These are phyloP conservation scores for Drosophila paramelanica DNA, from an alignment of 2,888 invertebrate species.

Conservation along the genomic window DNA sequence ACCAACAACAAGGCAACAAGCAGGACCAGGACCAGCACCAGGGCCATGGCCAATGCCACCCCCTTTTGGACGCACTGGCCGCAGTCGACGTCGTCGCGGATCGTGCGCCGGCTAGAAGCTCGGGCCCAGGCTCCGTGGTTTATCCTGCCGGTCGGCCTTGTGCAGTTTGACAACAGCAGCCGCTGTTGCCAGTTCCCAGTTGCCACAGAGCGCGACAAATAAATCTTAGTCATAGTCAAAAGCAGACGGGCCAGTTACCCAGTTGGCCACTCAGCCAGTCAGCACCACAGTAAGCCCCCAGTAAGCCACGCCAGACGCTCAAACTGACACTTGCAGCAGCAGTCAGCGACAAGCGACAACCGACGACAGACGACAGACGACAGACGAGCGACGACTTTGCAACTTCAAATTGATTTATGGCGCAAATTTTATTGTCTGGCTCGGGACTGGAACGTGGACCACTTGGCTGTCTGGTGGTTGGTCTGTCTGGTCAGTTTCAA, in stretches of 20 bases:
- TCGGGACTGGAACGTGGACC: conserved; percentile 48
- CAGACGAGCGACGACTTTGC: conserved; percentile 61
- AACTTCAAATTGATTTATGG: conserved; percentile 79
- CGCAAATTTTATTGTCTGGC: conserved; percentile 77
- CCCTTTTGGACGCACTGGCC: conserved; percentile 38
- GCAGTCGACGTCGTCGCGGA: conserved; percentile 44
- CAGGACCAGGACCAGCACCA: conserved; percentile 41
- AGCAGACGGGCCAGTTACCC: conserved; percentile 47
- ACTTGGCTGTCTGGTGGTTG: conserved; percentile 40
- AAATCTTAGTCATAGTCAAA: conserved; percentile 75
- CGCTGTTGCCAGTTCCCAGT: conserved; percentile 83
- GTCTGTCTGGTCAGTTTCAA: conserved; percentile 50
- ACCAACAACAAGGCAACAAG: conserved; percentile 51
- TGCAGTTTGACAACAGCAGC: conserved; percentile 84
- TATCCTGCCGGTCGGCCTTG: conserved; percentile 83
- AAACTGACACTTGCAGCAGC: conserved; percentile 66
- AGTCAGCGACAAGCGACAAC: conserved; percentile 32
- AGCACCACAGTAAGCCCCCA: conserved; percentile 17
- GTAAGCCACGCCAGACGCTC: conserved; percentile 33
- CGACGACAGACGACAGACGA: conserved; percentile 36
- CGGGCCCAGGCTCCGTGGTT: conserved; percentile 83
- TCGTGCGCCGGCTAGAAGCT: conserved; percentile 54
- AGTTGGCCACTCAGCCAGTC: conserved; percentile 26
- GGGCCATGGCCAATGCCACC: conserved; percentile 73
- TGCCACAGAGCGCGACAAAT: conserved; percentile 70